Base-by-base conservation (phyloP, 1,140 invertebrate species). In the Psilanteris sp. region DNA sequence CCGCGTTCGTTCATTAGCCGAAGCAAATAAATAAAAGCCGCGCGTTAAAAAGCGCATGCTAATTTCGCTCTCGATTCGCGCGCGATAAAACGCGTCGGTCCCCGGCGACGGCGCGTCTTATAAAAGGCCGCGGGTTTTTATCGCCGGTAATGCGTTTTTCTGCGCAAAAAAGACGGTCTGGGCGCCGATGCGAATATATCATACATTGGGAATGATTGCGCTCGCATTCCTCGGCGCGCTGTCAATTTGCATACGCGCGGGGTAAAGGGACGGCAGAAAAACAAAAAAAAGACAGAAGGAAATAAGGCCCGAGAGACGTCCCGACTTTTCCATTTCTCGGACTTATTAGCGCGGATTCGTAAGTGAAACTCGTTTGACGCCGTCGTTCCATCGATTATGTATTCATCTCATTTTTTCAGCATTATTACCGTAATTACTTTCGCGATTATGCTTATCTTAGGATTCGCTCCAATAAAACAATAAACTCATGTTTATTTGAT, bases 201-300 rank as follows among this genome's bases (percentile, higher is more conserved):
- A 54, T 55, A 44, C 10, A 55, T 29, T 46, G 14, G 24, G 27
- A 44, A 27, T 55, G 39, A 67, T 67, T 52, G 41, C 20, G 26
- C 20, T 54, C 41, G 64, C 64, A 68, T 68, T 48, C 52, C 41
- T 41, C 14, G 8, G 31, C 16, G 10, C 20, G 16, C 24, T 37
- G 62, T 73, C 70, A 61, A 73, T 73, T 73, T 66, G 46, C 61
- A 74, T 67, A 44, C 9, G 27, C n/a, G n/a, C n/a, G n/a, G n/a
- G n/a, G n/a, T n/a, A n/a, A n/a, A n/a, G n/a, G n/a, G n/a, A n/a
- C n/a, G n/a, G n/a, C n/a, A n/a, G n/a, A n/a, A n/a, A n/a, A n/a
- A n/a, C n/a, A n/a, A n/a, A n/a, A n/a, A n/a, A n/a, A n/a, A n/a
- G n/a, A n/a, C n/a, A n/a, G n/a, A n/a, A n/a, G 1, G 24, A 41